Evolutionary conservation across 2,113 vertebrate species (phyloP).

Genomic region (Chiloscyllium plagiosum): DNA sequence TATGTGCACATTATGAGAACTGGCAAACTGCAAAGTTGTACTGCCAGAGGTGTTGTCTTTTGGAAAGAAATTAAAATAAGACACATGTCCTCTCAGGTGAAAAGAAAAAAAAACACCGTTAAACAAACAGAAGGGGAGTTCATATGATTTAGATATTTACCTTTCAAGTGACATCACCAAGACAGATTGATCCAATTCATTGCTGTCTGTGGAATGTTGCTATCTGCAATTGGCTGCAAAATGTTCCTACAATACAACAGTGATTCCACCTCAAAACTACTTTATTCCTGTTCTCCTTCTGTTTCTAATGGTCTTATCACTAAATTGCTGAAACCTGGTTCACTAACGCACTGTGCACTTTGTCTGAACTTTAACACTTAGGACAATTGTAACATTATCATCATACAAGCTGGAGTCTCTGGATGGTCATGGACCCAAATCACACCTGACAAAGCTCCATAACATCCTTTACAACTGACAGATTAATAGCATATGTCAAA

Average conservation of each 20-base stretch:
- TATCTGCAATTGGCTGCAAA: neutral
- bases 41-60: neutral
- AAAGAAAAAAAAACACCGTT: neutral
- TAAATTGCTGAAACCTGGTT: neutral
- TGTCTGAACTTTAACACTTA: neutral
- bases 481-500: neutral
- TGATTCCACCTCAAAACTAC: neutral
- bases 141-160: neutral
- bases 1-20: neutral
- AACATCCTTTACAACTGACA: neutral
- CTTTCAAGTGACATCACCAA: neutral
- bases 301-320: neutral
- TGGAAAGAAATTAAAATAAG: neutral
- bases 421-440: neutral
- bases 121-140: neutral
- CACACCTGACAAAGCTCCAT: neutral
- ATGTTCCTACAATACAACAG: neutral
- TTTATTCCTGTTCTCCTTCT: neutral
- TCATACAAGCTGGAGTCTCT: neutral
- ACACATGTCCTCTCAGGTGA: neutral
- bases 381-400: neutral
- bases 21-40: neutral
- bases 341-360: neutral
- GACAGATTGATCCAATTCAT: neutral
- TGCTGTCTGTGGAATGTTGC: neutral